Evolutionary conservation across 2,113 vertebrate genomes (phyloP).

Genomic region (Sardina pilchardus): DNA sequence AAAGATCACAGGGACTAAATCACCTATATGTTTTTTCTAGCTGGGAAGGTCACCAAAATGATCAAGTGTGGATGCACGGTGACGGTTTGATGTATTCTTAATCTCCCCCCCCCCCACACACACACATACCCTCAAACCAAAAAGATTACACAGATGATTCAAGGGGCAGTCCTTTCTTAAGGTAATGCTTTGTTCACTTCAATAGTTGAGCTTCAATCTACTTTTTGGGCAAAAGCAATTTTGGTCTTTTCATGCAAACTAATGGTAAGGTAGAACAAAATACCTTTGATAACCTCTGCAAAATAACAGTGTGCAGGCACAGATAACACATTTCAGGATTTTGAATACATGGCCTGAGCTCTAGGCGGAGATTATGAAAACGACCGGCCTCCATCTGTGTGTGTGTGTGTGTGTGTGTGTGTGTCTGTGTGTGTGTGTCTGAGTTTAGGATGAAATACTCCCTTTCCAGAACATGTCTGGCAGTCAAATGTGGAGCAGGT

Average conservation of each 20-base stretch:
- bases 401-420: not conserved
- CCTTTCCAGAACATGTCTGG: not conserved
- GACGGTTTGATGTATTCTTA: not conserved
- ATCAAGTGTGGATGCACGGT: not conserved
- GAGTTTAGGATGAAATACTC: not conserved
- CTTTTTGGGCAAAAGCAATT: not conserved
- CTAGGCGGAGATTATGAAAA: not conserved
- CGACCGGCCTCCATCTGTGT: not conserved
- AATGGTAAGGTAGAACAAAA: not conserved
- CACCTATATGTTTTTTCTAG: too few species aligned
- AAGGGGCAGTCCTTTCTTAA: not conserved
- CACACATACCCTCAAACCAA: not conserved
- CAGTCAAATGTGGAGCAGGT: not conserved
- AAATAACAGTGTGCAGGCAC: not conserved
- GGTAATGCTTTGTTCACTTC: not conserved
- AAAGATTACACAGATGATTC: not conserved
- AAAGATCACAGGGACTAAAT: not conserved
- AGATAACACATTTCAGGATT: not conserved
- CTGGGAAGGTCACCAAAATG: not conserved
- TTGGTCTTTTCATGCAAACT: constrained; percentile 11
- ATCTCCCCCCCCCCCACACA: too few species aligned
- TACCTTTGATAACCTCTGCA: not conserved
- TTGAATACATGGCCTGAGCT: not conserved
- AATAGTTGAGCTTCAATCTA: not conserved
- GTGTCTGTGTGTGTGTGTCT: not conserved